These are phyloP conservation scores for Diabrotica balteata DNA, from an alignment of 2,888 invertebrate genomes.

Conservation along the genomic window DNA sequence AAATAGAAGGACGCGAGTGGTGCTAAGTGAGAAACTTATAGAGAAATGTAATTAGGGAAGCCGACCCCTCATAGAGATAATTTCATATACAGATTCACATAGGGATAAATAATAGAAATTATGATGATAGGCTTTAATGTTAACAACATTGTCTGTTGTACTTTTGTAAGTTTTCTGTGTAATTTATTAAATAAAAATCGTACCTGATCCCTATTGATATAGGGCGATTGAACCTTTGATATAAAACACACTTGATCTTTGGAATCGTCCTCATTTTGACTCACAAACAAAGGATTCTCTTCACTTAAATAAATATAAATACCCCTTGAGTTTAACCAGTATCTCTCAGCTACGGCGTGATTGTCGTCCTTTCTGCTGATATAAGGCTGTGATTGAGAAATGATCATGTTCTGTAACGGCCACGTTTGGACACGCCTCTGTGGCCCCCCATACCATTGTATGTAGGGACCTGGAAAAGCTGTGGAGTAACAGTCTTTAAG, in stretches of 20 bases:
- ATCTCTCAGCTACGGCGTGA: slow-evolving; percentile 68
- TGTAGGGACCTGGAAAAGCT: slow-evolving; percentile 59
- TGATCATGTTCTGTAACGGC: slow-evolving; percentile 68
- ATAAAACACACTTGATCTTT: slow-evolving; percentile 67
- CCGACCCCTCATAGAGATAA: too few species aligned
- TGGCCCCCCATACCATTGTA: slow-evolving; percentile 73
- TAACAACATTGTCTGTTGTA: too few species aligned
- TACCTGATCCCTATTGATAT: slow-evolving; percentile 50
- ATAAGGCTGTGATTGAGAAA: slow-evolving; percentile 62
- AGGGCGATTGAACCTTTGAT: slow-evolving; percentile 65
- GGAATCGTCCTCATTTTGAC: slow-evolving; percentile 66
- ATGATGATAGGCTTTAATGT: too few species aligned
- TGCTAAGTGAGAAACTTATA: too few species aligned
- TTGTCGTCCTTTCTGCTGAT: slow-evolving; percentile 66
- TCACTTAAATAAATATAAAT: slow-evolving; percentile 70
- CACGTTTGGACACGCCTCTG: slow-evolving; percentile 68
- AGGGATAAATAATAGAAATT: too few species aligned
- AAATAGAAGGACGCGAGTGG: too few species aligned
- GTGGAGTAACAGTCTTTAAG: slow-evolving; percentile 59
- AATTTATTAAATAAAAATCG: too few species aligned
- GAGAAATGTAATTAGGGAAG: too few species aligned
- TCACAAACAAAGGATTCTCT: slow-evolving; percentile 73
- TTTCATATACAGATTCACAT: too few species aligned
- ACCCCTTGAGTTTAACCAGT: slow-evolving; percentile 78
- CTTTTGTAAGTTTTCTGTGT: too few species aligned